Evolutionary conservation across 2,888 invertebrate species (phyloP).

Genomic region (Cataglyphis albicans): DNA sequence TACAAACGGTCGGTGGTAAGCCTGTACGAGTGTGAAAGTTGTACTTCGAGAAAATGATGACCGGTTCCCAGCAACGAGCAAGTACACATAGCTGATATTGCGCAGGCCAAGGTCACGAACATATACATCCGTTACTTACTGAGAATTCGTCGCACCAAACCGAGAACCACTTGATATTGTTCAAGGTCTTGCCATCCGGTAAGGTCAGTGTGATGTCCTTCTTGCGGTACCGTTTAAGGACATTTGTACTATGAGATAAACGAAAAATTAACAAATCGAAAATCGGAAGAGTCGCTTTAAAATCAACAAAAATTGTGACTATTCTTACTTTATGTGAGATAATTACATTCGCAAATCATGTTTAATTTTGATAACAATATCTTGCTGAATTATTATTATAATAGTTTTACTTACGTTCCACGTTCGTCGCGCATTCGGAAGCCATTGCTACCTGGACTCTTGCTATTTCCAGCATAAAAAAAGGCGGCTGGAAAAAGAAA

Average conservation of each 20-base stretch:
- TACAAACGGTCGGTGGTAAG: conserved; percentile 15
- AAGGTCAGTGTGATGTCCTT: conserved; percentile 94
- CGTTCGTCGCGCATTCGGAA: conserved; percentile 93
- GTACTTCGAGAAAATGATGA: conserved; percentile 68
- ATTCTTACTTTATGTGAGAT: not conserved
- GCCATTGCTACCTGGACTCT: conserved; percentile 90
- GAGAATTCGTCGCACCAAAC: conserved; percentile 97
- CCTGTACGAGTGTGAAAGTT: conserved; percentile 74
- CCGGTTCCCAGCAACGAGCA: conserved; percentile 63
- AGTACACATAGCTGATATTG: conserved; percentile 44
- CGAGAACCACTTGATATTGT: conserved; percentile 94
- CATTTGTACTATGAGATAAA: conserved; percentile 87
- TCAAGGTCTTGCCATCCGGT: conserved; percentile 94
- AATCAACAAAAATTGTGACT: not conserved
- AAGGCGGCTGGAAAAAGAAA: conserved; percentile 91
- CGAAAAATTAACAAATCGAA: not conserved
- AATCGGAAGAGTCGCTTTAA: not conserved
- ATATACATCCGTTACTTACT: conserved; percentile 87
- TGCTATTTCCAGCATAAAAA: conserved; percentile 94
- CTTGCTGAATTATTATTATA: not conserved
- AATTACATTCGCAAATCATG: not conserved
- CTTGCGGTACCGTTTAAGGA: conserved; percentile 93
- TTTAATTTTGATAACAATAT: not conserved
- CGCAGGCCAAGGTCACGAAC: conserved; percentile 71
- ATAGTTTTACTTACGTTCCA: conserved; percentile 88